Evolutionary conservation across 2,888 invertebrate genomes (phyloP).

Genomic region (Drosophila multiciliata): DNA sequence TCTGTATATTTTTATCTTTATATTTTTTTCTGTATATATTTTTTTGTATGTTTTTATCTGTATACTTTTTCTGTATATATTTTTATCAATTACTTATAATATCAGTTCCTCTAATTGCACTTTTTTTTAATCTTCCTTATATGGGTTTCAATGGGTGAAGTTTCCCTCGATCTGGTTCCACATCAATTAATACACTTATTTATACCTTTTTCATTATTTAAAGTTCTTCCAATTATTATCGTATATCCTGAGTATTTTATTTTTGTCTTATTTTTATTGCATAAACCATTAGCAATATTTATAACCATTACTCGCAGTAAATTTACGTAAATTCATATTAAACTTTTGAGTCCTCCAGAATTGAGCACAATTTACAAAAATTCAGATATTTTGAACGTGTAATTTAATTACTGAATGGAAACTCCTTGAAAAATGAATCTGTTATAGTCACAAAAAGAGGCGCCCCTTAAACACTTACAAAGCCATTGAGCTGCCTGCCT

Average conservation of each 20-base stretch:
- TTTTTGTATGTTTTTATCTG: too few relatives aligned
- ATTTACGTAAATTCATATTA: background rate
- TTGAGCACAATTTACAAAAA: background rate
- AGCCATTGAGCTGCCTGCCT: slow-evolving; percentile 1
- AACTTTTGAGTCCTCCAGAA: background rate
- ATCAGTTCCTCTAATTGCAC: background rate
- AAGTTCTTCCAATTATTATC: background rate
- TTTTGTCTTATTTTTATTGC: background rate
- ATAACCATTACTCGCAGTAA: background rate
- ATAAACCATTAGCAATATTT: background rate
- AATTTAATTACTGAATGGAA: slow-evolving; percentile 13
- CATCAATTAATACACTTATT: background rate
- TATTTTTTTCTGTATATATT: too few relatives aligned
- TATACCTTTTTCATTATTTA: background rate
- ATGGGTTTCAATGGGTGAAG: background rate
- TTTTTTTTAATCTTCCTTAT: background rate
- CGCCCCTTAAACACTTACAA: slow-evolving; percentile 15
- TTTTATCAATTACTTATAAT: background rate
- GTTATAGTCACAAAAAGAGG: background rate
- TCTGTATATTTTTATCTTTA: too few relatives aligned
- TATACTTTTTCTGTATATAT: too few relatives aligned
- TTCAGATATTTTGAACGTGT: background rate
- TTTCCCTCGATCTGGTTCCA: background rate
- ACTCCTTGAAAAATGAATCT: slow-evolving; percentile 9
- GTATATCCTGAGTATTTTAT: too few relatives aligned